These are phyloP conservation scores for Helostoma temminkii DNA, from an alignment of 2,797 vertebrate species.

Conservation along the genomic window DNA sequence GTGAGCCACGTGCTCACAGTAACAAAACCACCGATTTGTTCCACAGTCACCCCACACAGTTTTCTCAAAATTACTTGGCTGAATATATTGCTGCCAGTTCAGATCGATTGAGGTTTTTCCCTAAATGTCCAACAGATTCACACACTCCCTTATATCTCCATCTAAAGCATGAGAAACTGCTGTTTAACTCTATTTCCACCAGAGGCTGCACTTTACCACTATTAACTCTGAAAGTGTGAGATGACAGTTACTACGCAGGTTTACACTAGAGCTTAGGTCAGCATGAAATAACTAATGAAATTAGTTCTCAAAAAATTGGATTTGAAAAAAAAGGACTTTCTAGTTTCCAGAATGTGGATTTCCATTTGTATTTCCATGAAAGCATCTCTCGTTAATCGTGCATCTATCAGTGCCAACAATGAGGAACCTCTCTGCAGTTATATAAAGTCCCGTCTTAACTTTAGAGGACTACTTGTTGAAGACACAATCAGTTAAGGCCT, in stretches of 20 bases:
- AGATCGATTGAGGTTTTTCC: no score
- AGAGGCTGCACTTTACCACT: conserved; percentile 20
- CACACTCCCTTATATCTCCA: no score
- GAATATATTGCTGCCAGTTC: no score
- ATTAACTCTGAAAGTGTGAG: background rate
- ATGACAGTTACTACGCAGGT: background rate
- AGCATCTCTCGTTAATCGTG: no score
- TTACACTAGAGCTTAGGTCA: background rate
- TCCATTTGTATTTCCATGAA: background rate
- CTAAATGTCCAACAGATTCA: no score
- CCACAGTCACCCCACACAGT: no score
- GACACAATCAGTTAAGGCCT: background rate
- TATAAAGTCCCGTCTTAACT: background rate
- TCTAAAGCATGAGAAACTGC: background rate
- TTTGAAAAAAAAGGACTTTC: no score
- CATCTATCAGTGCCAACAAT: background rate
- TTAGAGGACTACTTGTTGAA: background rate
- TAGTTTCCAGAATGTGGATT: no score
- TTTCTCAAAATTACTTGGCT: no score
- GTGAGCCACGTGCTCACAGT: no score
- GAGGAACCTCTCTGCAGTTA: conserved; percentile 8
- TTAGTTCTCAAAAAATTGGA: no score
- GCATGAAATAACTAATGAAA: background rate
- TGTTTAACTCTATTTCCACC: conserved; percentile 13
- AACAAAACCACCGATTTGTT: no score